These are phyloP conservation scores for Clistopyga incitator DNA, from an alignment of 2,888 invertebrate species.

Conservation along the genomic window DNA sequence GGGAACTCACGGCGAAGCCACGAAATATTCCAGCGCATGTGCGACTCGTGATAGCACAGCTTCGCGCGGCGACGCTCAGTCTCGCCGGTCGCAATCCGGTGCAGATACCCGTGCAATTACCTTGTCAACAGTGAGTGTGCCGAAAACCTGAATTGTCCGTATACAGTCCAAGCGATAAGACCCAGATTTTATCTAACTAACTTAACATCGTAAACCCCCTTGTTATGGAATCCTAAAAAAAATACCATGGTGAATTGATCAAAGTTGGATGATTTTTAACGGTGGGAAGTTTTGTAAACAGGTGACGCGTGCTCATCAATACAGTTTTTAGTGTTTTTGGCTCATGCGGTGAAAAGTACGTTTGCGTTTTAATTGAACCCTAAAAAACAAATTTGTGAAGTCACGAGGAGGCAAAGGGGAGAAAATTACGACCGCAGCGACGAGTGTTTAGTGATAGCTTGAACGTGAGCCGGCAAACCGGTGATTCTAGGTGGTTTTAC, in stretches of 20 bases:
- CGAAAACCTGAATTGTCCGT: conserved; percentile 5
- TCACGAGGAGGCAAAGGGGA: background rate
- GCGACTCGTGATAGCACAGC: conserved; percentile 74
- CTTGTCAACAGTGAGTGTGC: conserved; percentile 67
- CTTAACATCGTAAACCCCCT: no score
- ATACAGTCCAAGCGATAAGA: background rate
- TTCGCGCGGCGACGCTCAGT: conserved; percentile 81
- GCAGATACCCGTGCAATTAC: conserved; percentile 81
- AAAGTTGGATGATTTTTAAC: background rate
- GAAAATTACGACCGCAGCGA: background rate
- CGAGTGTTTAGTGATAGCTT: conserved; percentile 42
- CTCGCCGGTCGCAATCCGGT: conserved; percentile 81
- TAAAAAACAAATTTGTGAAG: background rate
- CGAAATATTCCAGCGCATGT: conserved; percentile 74
- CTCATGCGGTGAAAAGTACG: conserved; percentile 17
- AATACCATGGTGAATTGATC: background rate
- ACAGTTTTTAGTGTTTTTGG: background rate
- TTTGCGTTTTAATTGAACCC: conserved; percentile 6
- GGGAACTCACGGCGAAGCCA: conserved; percentile 46
- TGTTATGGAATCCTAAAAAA: background rate
- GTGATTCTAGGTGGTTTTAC: background rate
- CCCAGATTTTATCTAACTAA: background rate
- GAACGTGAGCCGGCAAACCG: conserved; percentile 11
- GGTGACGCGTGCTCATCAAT: background rate
- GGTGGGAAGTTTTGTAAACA: background rate